Evolutionary conservation across 2,888 invertebrate genomes (phyloP), one percentile per base, ranked within the genome.

Genomic region (Ormia ochracea): DNA sequence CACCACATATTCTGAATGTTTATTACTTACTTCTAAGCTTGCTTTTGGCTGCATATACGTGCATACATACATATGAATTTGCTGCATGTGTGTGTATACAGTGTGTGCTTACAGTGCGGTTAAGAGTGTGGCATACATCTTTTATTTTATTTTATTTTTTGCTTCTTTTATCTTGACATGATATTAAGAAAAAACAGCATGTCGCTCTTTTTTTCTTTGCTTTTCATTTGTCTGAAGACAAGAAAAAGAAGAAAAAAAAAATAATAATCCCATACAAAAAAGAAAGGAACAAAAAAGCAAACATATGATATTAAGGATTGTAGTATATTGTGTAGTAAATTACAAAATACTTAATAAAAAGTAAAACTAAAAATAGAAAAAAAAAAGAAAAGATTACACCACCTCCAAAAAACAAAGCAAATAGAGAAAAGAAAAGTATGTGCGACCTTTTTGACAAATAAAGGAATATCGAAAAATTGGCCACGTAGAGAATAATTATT

Each of bases 91-190:
- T 48, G 33, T 69, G 12, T 21, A 6, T n/a, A 3, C 10, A 52
- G 9, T 69, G 56, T 63, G 28, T 78, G 19, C 28, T 43, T 41
- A 52, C 31, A 61, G 43, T 65, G 54, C 52, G 56, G 59, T 58
- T 52, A 59, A 74, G 70, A 79, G 74, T 79, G 79, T 79, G 74
- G 74, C 79, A 75, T 52, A 79, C 74, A 75, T 79, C 79, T 74
- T 74, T 72, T 61, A 36, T 26, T 43, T 33, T 36, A 17, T 56
- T 31, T 14, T 38, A 33, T 19, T 50, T 59, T 12, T 61, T 59
- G 14, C 52, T 61, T 28, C 41, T 61, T 63, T 54, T 63, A 63
- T 75, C 74, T 43, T 68, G 75, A 75, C 75, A 75, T 68, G 75
- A 68, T 75, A 75, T 75, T 75, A 75, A 75, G 58, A 68, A 75